Evolutionary conservation across 2,113 vertebrate species (phyloP).

Genomic region (Tiliqua scincoides): DNA sequence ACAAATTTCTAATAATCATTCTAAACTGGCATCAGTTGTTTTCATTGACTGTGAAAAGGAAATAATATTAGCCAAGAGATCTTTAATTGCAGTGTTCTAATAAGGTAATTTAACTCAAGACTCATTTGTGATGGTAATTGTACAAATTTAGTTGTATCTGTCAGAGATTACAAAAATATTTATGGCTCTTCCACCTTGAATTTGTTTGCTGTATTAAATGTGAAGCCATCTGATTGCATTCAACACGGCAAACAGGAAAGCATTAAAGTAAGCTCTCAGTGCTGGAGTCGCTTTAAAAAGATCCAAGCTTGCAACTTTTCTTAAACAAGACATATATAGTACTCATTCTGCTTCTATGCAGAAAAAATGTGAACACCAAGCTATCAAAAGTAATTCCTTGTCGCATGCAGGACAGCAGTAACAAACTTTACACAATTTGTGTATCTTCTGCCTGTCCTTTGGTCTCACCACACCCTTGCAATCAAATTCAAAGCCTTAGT

Average conservation of each 20-base stretch:
- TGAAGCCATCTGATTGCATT: not conserved
- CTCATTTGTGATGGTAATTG: not conserved
- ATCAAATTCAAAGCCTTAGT: no score
- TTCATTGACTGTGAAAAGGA: not conserved
- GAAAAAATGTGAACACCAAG: not conserved
- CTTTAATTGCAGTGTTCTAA: constrained; percentile 19
- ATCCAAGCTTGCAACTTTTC: not conserved
- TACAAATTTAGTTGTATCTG: not conserved
- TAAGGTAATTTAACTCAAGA: not conserved
- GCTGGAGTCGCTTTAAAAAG: not conserved
- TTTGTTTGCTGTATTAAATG: constrained; percentile 8
- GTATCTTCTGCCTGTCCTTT: not conserved
- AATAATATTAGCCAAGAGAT: not conserved
- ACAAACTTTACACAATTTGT: not conserved
- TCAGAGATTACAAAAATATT: not conserved
- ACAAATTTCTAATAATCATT: not conserved
- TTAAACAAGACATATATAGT: not conserved
- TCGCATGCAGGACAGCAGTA: not conserved
- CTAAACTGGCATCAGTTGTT: not conserved
- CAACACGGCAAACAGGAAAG: not conserved
- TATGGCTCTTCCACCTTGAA: not conserved
- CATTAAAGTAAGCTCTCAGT: not conserved
- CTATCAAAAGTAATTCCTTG: not conserved
- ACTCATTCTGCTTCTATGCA: no score
- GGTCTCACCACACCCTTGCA: not conserved